phyloP scores from a whole-genome alignment of 1,140 invertebrate species.

The Dreissena rostriformis region DNA sequence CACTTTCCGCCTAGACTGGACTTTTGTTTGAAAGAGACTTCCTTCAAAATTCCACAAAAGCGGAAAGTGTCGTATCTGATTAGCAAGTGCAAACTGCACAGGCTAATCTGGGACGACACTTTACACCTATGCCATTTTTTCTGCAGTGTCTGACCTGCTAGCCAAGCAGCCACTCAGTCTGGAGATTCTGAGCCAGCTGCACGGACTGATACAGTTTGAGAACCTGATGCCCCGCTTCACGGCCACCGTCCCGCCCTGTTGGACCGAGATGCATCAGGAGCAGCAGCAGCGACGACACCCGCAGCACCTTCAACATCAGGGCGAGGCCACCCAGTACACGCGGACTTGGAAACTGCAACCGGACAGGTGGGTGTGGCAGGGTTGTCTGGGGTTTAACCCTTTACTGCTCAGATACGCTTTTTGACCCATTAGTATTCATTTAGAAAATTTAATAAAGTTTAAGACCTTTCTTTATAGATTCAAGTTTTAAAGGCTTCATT shows the following conservation, averaged over 20 bases:
- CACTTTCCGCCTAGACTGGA: too few species aligned
- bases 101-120: too few species aligned
- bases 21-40: too few species aligned
- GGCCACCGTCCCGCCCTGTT: constrained; percentile 94
- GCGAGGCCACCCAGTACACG: constrained; percentile 89
- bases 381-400: too few species aligned
- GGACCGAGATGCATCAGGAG: constrained; percentile 95
- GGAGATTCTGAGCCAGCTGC: constrained; percentile 84
- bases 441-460: too few species aligned
- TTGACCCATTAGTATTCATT: too few species aligned
- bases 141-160: constrained; percentile 80
- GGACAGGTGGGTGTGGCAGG: constrained; percentile 84
- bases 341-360: constrained; percentile 93
- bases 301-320: constrained; percentile 87
- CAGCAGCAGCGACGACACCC: constrained; percentile 92
- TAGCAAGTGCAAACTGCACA: too few species aligned
- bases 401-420: too few species aligned
- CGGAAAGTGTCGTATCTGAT: too few species aligned
- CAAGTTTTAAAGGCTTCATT: too few species aligned
- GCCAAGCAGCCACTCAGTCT: constrained; percentile 84
- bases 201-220: constrained; percentile 86
- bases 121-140: constrained; percentile 1
- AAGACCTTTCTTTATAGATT: too few species aligned
- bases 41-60: too few species aligned
- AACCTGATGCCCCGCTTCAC: constrained; percentile 86